These are phyloP conservation scores for Drosophila mauritiana DNA, from an alignment of 1,140 invertebrate species.

Conservation along the genomic window DNA sequence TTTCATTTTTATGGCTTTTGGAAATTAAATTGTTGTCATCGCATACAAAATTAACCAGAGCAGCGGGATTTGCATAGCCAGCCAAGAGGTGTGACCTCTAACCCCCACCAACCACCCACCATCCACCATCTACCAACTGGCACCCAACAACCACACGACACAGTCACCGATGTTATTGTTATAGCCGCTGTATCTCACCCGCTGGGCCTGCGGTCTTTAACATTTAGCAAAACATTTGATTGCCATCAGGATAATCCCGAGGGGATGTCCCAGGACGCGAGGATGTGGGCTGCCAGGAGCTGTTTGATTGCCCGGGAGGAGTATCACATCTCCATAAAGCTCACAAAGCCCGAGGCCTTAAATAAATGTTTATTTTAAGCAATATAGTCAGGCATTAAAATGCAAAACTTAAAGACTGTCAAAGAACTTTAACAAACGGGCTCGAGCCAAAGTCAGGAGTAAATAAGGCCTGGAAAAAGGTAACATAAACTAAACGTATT, in stretches of 20 bases:
- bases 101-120: neutral
- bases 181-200: slow-evolving; percentile 23
- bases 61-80: slow-evolving; percentile 48
- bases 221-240: slow-evolving; percentile 53
- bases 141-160: neutral
- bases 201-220: slow-evolving; percentile 42
- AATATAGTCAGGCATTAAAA: neutral
- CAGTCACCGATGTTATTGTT: neutral
- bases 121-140: neutral
- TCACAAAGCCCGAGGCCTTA: neutral
- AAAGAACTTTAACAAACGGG: neutral
- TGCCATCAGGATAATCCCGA: slow-evolving; percentile 29
- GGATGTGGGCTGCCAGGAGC: neutral
- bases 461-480: too few species aligned
- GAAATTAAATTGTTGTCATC: slow-evolving; percentile 77
- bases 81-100: slow-evolving; percentile 64
- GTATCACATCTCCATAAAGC: slow-evolving; percentile 34
- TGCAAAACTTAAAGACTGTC: neutral
- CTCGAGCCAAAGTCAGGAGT: neutral
- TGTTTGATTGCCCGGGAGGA: slow-evolving; percentile 29
- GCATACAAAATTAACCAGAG: slow-evolving; percentile 74
- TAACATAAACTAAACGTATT: neutral
- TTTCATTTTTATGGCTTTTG: slow-evolving; percentile 80
- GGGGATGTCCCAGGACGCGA: slow-evolving; percentile 1
- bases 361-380: slow-evolving; percentile 41